Conservation (phyloP, 2,113 vertebrate genomes). For the Tautogolabrus adspersus region DNA sequence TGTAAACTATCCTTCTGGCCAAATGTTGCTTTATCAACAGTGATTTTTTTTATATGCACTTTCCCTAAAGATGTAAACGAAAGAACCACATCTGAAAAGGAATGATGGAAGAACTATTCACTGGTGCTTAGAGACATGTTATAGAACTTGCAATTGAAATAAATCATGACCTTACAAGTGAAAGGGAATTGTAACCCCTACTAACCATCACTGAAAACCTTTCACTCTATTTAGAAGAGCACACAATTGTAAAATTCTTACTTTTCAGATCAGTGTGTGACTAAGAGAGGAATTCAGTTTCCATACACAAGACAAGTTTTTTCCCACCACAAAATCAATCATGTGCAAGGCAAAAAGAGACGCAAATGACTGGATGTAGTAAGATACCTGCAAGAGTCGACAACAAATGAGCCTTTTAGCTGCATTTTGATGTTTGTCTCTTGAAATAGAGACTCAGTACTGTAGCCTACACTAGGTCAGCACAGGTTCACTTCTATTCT, state of each 20-base stretch:
- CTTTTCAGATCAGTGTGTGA: conserved; percentile 10
- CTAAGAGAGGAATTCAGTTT: not conserved
- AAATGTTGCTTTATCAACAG: not conserved
- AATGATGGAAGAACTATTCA: not conserved
- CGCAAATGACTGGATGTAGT: conserved; percentile 26
- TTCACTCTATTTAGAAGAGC: conserved; percentile 5
- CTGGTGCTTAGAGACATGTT: not conserved
- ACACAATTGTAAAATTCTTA: not conserved
- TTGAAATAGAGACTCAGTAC: conserved; percentile 31
- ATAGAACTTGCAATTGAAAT: not conserved
- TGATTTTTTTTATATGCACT: not conserved
- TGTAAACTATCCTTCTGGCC: not conserved
- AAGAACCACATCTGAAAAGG: not conserved
- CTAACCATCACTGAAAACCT: not conserved
- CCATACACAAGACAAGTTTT: not conserved
- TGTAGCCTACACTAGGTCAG: conserved; percentile 24
- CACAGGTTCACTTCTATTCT: conserved; percentile 3
- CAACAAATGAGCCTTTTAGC: conserved; percentile 9
- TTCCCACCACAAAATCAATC: not conserved
- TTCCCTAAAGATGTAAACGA: not conserved
- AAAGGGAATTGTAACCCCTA: not conserved
- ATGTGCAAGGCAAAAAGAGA: not conserved
- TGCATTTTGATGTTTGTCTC: conserved; percentile 6
- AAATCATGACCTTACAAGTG: not conserved
- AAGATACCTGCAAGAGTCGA: conserved; percentile 21